Evolutionary conservation across 35 echinoderm and acorn worm species (phyloP), one percentile per base, ranked within the genome.

Genomic region (Patiria miniata): DNA sequence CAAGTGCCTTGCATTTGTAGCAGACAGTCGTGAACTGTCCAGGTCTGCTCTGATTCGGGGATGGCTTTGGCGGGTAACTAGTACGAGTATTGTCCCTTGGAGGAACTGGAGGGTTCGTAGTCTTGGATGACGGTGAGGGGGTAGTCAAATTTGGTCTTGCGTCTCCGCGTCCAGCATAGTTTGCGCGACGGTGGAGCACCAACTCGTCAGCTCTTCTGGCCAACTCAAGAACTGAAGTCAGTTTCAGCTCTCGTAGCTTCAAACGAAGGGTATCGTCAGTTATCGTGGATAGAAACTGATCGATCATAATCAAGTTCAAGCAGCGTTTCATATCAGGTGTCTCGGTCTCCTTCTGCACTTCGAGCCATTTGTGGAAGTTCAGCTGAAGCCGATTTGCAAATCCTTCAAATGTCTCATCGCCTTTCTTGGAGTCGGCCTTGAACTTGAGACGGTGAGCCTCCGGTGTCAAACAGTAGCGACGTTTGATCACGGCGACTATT

Each of bases 401-500:
- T 26, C 77, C 85, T 26, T 78, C 85, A 51, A 87, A 87, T 10
- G 68, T 87, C 51, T 87, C 85, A 76, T 53, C 85, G 9, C 68
- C 7, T 36, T 87, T 76, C 40, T 87, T 87, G 17, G 40, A 36
- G 30, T 87, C 85, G 44, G 61, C 14, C 50, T 87, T 87, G 85
- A 79, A 88, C 53, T 80, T 87, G 37, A 78, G 8, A 18, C 85
- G 26, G 50, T 87, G 78, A 32, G 61, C 40, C 32, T 79, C 86
- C 0, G 77, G 77, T 68, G 86, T 79, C 17, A 88, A 47, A 5
- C 26, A 37, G 38, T 79, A 88, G 9, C 86, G 1, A 50, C 19
- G 69, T 0, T 38, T 6, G 19, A 87, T 87, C 19, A 53, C 40
- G 16, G 50, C 56, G 18, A 52, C 69, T 36, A 79, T 40, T 42